These are phyloP conservation scores for Sceloporus tristichus DNA, from an alignment of 2,113 vertebrate genomes.

Conservation along the genomic window DNA sequence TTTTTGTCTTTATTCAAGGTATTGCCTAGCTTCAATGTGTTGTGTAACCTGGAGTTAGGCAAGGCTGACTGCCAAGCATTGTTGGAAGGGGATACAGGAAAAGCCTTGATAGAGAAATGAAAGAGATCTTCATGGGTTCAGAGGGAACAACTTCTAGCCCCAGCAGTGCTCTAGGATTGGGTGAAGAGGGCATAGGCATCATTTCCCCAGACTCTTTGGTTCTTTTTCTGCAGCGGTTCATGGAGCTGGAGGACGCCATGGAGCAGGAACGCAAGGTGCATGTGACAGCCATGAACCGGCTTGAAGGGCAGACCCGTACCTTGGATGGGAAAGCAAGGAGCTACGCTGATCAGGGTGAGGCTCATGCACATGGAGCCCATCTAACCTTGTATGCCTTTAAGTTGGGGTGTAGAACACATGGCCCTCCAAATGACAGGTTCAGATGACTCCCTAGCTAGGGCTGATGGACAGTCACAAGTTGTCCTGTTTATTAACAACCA, in stretches of 20 bases:
- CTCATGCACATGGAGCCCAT: neutral
- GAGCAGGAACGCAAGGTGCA: constrained; percentile 29
- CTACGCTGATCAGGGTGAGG: constrained; percentile 35
- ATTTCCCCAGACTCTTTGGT: neutral
- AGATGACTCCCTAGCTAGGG: no score
- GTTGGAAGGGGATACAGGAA: neutral
- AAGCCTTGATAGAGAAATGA: no score
- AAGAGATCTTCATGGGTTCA: neutral
- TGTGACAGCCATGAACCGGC: neutral
- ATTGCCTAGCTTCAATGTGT: neutral
- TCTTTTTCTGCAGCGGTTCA: constrained; percentile 21
- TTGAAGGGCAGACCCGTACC: constrained; percentile 19
- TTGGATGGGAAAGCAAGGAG: constrained; percentile 31
- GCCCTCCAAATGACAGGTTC: no score
- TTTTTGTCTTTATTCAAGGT: no score
- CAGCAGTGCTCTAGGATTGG: neutral
- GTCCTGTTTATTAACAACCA: neutral
- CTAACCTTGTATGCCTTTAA: neutral
- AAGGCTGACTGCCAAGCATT: neutral
- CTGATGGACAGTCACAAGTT: no score
- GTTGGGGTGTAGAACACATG: neutral
- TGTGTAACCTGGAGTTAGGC: neutral
- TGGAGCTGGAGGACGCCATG: constrained; percentile 24
- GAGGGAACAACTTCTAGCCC: no score
- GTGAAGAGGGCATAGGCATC: no score